Evolutionary conservation across 2,888 invertebrate genomes (phyloP).

Genomic region (Ptychoptera contaminata): DNA sequence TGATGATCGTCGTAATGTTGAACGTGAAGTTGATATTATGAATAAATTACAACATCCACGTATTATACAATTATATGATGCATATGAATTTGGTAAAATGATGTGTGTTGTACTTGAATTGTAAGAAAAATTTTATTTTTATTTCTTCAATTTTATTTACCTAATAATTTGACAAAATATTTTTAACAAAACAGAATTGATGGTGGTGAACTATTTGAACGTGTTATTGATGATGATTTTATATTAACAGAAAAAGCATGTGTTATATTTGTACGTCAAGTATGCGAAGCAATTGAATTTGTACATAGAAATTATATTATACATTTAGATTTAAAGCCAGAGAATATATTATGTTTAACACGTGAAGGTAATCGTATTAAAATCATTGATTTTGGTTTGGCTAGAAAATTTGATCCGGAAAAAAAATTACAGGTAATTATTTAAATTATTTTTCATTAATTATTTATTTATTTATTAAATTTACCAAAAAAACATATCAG

Average conservation of each 20-base stretch:
- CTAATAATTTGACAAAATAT: background rate
- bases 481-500: background rate
- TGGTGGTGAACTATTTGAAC: conserved; percentile 96
- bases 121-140: conserved; percentile 46
- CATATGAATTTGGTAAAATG: conserved; percentile 83
- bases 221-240: conserved; percentile 97
- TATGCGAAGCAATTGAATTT: conserved; percentile 95
- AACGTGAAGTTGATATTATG: conserved; percentile 96
- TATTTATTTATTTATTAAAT: background rate
- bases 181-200: conserved; percentile 60
- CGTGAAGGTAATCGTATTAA: conserved; percentile 96
- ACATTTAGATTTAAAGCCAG: conserved; percentile 98
- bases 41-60: conserved; percentile 83
- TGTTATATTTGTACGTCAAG: conserved; percentile 92
- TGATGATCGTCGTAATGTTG: conserved; percentile 81
- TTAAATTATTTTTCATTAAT: background rate
- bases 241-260: conserved; percentile 92
- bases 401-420: conserved; percentile 78
- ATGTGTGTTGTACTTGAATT: conserved; percentile 96
- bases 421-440: conserved; percentile 59
- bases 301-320: conserved; percentile 91
- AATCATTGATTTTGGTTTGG: conserved; percentile 96
- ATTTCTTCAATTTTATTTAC: background rate
- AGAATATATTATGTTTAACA: conserved; percentile 93
- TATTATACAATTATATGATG: conserved; percentile 93